Conservation (phyloP, 1,140 invertebrate genomes). For the Drosophila busckii region DNA sequence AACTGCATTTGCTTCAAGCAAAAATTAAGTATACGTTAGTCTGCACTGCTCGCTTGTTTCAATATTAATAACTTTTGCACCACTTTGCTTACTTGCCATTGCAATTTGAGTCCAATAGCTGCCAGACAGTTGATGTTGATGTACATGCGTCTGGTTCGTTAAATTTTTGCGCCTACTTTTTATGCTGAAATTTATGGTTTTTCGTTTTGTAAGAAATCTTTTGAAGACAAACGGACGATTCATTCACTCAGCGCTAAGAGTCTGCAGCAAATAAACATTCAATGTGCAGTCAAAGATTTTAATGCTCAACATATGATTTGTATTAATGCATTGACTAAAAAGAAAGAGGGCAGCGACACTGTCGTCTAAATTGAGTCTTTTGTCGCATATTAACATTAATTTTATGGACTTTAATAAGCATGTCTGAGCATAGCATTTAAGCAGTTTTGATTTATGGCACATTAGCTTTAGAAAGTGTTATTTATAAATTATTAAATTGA, state of each 20-base stretch:
- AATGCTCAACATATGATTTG: constrained; percentile 45
- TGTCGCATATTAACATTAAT: constrained; percentile 1
- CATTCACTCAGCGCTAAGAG: constrained; percentile 30
- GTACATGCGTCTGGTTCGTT: constrained; percentile 12
- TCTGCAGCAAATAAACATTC: too few species aligned
- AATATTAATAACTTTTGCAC: too few species aligned
- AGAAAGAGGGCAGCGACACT: neutral
- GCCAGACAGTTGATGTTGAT: constrained; percentile 45
- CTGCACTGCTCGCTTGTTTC: too few species aligned
- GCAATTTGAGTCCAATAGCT: too few species aligned
- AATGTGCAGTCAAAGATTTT: constrained; percentile 48
- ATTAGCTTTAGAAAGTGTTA: too few species aligned
- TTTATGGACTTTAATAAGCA: constrained; percentile 2
- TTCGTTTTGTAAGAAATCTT: neutral
- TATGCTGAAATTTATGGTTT: constrained; percentile 22
- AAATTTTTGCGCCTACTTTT: constrained; percentile 31
- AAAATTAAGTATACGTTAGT: too few species aligned
- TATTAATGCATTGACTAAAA: constrained; percentile 14
- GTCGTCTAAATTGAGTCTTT: constrained; percentile 3
- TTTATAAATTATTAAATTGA: too few species aligned
- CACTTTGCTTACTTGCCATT: too few species aligned
- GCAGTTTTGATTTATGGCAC: too few species aligned
- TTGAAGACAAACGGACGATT: constrained; percentile 29
- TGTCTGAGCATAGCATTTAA: neutral
- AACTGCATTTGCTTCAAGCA: too few species aligned